Conservation (phyloP, 2,797 vertebrate genomes). For the Bradypodion pumilum region DNA sequence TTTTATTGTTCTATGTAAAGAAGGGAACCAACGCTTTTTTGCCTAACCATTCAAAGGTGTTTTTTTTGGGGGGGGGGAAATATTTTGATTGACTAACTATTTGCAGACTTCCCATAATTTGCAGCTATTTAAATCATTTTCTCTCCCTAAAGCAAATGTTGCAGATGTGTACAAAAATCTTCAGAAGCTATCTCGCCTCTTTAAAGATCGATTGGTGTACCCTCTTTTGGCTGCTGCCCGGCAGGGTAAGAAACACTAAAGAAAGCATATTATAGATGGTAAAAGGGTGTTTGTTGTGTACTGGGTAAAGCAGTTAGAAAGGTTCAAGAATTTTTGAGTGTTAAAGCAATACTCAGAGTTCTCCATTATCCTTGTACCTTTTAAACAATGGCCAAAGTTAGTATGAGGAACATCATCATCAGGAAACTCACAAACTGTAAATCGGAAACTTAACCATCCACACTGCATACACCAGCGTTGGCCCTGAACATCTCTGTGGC, state of each 20-base stretch:
- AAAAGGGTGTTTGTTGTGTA: background rate
- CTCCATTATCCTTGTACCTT: background rate
- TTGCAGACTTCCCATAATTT: background rate
- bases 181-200: slow-evolving; percentile 87
- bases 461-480: no score
- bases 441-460: no score
- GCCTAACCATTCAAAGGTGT: fast-evolving
- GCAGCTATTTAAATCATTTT: background rate
- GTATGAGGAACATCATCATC: no score
- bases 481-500: no score
- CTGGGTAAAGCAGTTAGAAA: background rate
- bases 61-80: background rate
- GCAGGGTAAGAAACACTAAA: slow-evolving; percentile 78
- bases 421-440: no score
- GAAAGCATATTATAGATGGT: background rate
- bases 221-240: slow-evolving; percentile 90
- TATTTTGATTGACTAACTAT: background rate
- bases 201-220: slow-evolving; percentile 94
- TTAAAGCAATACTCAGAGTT: background rate
- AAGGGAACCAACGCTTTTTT: background rate
- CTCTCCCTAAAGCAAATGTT: slow-evolving; percentile 76
- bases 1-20: background rate
- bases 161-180: slow-evolving; percentile 85
- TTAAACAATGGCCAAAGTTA: no score
- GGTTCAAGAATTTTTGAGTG: background rate